These are phyloP conservation scores for Brachystomella parvula DNA, from an alignment of 1,140 invertebrate genomes.

Conservation along the genomic window DNA sequence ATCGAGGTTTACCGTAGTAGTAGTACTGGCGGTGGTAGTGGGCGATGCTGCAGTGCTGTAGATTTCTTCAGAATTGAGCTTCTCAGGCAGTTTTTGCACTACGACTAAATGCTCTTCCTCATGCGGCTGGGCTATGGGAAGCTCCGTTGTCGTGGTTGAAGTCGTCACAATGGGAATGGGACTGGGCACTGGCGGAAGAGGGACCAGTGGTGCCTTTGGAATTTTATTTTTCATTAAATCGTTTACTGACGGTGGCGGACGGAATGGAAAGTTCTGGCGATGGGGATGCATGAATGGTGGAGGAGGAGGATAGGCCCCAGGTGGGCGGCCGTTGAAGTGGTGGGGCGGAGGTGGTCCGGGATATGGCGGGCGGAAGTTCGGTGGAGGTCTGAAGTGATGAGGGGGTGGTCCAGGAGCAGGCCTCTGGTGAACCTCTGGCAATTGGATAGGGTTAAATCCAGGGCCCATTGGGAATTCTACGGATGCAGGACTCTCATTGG, in stretches of 20 bases:
- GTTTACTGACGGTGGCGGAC: slow-evolving; percentile 18
- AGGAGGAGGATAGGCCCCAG: slow-evolving; percentile 11
- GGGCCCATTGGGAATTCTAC: slow-evolving; percentile 1
- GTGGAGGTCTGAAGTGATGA: slow-evolving; percentile 16
- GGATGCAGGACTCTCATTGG: background rate
- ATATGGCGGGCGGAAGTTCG: slow-evolving; percentile 4
- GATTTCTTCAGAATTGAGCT: background rate
- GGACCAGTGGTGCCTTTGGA: slow-evolving; percentile 1
- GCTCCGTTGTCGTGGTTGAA: background rate
- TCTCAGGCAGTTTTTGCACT: background rate
- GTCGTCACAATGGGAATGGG: background rate
- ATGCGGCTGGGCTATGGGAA: background rate
- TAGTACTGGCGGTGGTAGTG: too few relatives aligned
- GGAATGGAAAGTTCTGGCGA: slow-evolving; percentile 14
- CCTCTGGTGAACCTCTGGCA: slow-evolving; percentile 8
- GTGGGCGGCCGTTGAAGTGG: slow-evolving; percentile 7
- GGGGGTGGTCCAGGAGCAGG: slow-evolving; percentile 12
- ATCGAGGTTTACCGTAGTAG: too few relatives aligned
- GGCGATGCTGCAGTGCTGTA: too few relatives aligned
- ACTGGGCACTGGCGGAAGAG: background rate
- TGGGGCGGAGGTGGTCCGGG: slow-evolving; percentile 9
- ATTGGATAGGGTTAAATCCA: slow-evolving; percentile 15
- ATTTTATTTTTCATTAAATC: slow-evolving; percentile 14
- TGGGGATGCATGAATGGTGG: slow-evolving; percentile 16
- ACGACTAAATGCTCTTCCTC: background rate